Base-by-base conservation (phyloP, 1,140 invertebrate species). In the Chironomus striatipennis region DNA sequence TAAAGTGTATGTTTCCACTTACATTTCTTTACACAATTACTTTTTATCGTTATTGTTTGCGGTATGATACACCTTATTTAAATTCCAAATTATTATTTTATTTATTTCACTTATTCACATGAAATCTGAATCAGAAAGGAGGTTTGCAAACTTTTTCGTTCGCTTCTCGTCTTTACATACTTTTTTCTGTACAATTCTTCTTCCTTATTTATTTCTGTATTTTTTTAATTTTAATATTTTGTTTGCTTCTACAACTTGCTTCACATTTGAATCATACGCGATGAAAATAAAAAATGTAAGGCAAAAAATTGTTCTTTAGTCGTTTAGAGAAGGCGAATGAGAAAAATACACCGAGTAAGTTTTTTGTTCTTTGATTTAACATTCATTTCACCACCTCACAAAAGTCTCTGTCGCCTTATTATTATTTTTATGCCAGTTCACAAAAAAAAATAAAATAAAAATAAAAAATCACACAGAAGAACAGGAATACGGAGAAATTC, bases 21-120 rank as follows among this genome's bases (percentile, higher is more conserved):
- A 70, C 47, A 57, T 57, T 57, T 34, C 24, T 20, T 70, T 70
- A 70, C 65, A 18, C 65, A 70, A 70, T 70, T 21, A 70, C 17
- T 70, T 70, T 70, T 70, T 70, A 70, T 70, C 65, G 20, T 70
- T 70, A 20, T 70, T 70, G 20, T 70, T 70, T 70, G 20, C 7
- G n/a, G 20, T 70, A 70, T 21, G 65, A 70, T 70, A 21, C 65
- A 21, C 65, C 65, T 70, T 70, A 70, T 70, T 70, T 70, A 70
- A 70, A 70, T 70, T 70, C 65, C 65, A 70, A 70, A 70, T 20
- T 20, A 21, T 70, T 57, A 47, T 47, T 47, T 3, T 47, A 10
- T 15, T 9, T 15, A n/a, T 57, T 57, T 57, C 47, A n/a, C 15
- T 47, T 47, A 47, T 47, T 34, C 24, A 34, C 24, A 34, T 34